phyloP scores from a whole-genome alignment of 2,888 invertebrate genomes.

The Sepioteuthis lessoniana region DNA sequence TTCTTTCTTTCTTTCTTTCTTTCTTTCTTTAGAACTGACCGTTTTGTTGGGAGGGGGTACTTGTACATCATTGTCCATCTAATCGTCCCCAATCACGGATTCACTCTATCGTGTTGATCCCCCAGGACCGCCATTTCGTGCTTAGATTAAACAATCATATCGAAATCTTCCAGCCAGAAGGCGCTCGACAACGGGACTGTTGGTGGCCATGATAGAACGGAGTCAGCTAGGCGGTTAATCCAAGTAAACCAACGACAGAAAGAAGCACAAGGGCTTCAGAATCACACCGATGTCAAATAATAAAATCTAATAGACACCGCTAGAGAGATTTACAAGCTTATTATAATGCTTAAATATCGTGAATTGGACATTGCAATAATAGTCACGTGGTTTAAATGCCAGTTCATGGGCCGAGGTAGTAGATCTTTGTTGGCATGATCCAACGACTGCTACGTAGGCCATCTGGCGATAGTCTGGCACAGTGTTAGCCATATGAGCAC shows the following conservation, averaged over 20 bases:
- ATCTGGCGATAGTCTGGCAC: too few relatives aligned
- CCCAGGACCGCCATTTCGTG: not conserved
- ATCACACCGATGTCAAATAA: not conserved
- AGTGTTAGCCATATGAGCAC: too few relatives aligned
- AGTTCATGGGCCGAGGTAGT: not conserved
- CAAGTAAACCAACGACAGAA: not conserved
- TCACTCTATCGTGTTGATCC: conserved; percentile 12
- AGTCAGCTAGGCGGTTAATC: not conserved
- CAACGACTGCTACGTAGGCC: too few relatives aligned
- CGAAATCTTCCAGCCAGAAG: not conserved
- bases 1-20: not conserved
- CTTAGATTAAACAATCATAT: not conserved
- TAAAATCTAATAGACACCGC: not conserved
- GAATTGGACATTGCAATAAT: not conserved
- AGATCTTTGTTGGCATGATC: not conserved
- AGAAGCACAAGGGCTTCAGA: not conserved
- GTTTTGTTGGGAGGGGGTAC: not conserved
- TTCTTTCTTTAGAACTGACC: not conserved
- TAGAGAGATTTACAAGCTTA: not conserved
- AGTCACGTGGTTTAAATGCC: not conserved
- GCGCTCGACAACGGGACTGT: not conserved
- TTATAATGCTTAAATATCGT: not conserved
- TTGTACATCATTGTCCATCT: not conserved
- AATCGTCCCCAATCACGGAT: not conserved
- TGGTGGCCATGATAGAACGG: not conserved